Evolutionary conservation across 2,113 vertebrate genomes (phyloP).

Genomic region (Rynchops niger): DNA sequence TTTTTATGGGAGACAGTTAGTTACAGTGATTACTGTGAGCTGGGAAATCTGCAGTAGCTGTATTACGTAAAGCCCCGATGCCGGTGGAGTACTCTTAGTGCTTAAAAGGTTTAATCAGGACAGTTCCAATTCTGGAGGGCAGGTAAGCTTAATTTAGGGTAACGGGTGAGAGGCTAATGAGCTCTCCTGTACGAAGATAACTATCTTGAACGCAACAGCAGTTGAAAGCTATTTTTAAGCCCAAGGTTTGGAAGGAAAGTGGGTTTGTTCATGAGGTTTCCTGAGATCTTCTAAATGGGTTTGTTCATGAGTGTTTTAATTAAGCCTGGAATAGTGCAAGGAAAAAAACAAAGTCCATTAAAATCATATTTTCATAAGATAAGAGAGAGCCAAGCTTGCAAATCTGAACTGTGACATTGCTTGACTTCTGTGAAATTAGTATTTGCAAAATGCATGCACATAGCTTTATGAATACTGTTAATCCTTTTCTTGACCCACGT

Average conservation of each 20-base stretch:
- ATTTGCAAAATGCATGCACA: background rate
- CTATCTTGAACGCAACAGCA: background rate
- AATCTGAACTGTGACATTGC: background rate
- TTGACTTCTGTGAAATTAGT: background rate
- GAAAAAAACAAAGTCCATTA: background rate
- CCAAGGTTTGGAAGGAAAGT: background rate
- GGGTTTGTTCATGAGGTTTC: background rate
- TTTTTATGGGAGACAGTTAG: background rate
- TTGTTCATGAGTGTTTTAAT: background rate
- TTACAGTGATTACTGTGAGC: background rate
- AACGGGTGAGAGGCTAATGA: background rate
- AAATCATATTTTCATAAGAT: background rate
- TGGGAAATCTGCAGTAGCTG: background rate
- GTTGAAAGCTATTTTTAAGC: background rate
- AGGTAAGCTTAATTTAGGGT: background rate
- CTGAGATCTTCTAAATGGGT: background rate
- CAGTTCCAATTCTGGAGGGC: background rate
- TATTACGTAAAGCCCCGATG: background rate
- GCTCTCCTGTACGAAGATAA: background rate
- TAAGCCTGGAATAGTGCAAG: background rate
- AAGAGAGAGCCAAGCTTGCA: background rate
- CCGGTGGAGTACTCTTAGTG: background rate
- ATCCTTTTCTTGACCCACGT: background rate
- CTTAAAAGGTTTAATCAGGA: background rate
- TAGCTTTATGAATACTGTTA: background rate